These are phyloP conservation scores for Euclidia mi DNA, from an alignment of 2,888 invertebrate species.

Conservation along the genomic window DNA sequence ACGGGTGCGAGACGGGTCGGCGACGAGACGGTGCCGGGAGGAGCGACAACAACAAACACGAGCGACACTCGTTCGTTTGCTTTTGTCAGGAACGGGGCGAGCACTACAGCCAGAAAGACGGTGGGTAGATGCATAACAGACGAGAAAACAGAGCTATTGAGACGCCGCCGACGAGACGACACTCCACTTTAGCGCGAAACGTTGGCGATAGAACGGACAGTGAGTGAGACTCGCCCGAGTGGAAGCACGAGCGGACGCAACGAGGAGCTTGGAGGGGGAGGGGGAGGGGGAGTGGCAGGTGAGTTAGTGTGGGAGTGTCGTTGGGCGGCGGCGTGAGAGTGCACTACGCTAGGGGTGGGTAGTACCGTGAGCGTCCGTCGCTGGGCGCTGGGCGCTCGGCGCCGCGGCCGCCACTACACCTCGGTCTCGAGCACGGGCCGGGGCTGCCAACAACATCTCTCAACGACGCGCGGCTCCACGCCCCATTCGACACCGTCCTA, in stretches of 20 bases:
- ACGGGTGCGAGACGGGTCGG: conserved; percentile 53
- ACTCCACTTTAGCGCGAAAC: conserved; percentile 49
- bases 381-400: conserved; percentile 84
- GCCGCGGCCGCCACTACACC: conserved; percentile 90
- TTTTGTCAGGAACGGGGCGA: conserved; percentile 49
- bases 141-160: conserved; percentile 75
- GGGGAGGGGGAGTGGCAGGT: background rate
- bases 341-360: conserved; percentile 51
- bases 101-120: conserved; percentile 63
- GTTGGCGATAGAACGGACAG: background rate
- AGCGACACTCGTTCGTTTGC: conserved; percentile 41
- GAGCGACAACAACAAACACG: conserved; percentile 40
- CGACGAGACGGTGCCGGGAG: conserved; percentile 61
- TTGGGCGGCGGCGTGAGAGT: conserved; percentile 16
- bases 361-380: conserved; percentile 89
- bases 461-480: conserved; percentile 84
- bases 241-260: background rate
- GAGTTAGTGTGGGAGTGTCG: conserved; percentile 15
- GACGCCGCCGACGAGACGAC: conserved; percentile 75
- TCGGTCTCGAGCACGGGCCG: conserved; percentile 88
- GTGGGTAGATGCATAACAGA: conserved; percentile 79
- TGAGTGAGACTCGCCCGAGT: conserved; percentile 7
- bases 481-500: conserved; percentile 89
- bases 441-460: conserved; percentile 89
- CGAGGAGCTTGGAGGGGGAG: background rate